Base-by-base conservation (phyloP, 1,140 invertebrate genomes). In the Polypedilum vanderplanki region DNA sequence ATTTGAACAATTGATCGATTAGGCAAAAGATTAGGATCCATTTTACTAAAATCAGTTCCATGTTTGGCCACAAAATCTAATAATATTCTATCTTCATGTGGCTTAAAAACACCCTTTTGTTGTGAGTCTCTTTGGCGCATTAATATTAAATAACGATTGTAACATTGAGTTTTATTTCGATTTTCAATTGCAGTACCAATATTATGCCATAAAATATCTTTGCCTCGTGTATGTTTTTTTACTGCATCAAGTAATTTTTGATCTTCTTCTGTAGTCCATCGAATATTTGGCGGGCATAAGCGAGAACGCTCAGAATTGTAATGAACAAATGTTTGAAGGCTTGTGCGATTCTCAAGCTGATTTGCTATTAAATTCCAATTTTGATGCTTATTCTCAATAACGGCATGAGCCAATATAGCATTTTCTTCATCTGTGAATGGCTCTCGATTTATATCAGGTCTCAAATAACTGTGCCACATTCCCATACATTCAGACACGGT, bases 381-480 rank as follows among this genome's bases (percentile, higher is more conserved):
- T 79, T 90, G 85, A 76, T 78, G 80, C 0, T 87, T 82, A 76
- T 87, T 77, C 24, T 80, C 78, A 73, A 80, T 79, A 0, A 82
- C 87, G 17, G 87, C 80, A 74, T 79, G 76, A 74, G 85, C 79
- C 57, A 91, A 77, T 22, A 78, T 76, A 0, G 78, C 77, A 78
- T 88, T 87, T 80, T 91, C 90, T n/a, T 80, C 78, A 20, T 79
- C 78, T 1, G 80, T 84, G 89, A 90, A 92, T 24, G 80, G 80
- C 4, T 77, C 79, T 76, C 88, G 90, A 75, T 88, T 90, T 15
- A 91, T 85, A 7, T 83, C 78, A 0, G 90, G 90, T 78, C 89
- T 87, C 74, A 91, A 78, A 78, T 87, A 90, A 17, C 88, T 82
- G 75, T 87, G 85, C 91, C 91, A 92, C 79, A 90, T 86, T 0